Percentiles rank a stretch among this genome's conserved stretches.
phyloP scores from a whole-genome alignment of 2,113 vertebrate species.

The Bubo scandiacus region DNA sequence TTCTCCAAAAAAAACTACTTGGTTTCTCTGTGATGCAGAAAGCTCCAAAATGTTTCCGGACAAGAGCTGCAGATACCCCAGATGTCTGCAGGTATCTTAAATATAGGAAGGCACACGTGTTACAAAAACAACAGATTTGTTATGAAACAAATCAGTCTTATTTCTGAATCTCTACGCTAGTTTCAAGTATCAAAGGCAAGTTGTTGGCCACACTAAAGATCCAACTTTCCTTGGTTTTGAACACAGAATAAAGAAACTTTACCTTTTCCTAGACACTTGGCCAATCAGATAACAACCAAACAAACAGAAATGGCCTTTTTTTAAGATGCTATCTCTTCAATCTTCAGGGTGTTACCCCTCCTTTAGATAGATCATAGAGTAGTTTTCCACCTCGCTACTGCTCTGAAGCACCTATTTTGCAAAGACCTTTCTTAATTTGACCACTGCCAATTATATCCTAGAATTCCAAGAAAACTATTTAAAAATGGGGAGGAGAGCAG shows the following conservation, averaged over 20 bases:
- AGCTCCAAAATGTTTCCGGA: background rate
- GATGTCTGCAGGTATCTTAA: background rate
- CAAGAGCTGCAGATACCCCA: background rate
- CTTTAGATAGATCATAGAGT: background rate
- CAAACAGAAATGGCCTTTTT: background rate
- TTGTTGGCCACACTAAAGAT: background rate
- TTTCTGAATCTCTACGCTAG: background rate
- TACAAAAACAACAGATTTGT: background rate
- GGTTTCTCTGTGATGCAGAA: background rate
- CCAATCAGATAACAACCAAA: background rate
- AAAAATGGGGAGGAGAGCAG: background rate
- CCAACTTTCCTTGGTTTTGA: background rate
- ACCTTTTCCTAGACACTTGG: background rate
- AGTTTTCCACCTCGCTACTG: background rate
- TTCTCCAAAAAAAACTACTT: background rate
- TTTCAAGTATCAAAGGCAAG: background rate
- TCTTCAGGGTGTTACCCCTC: background rate
- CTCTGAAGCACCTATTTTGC: background rate
- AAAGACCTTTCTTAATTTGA: background rate
- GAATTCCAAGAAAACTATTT: background rate
- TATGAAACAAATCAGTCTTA: background rate
- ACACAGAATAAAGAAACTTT: background rate
- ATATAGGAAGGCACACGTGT: rapidly evolving
- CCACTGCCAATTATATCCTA: background rate
- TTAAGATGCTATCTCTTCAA: background rate